Percentiles rank a stretch among this genome's conserved stretches.
Conservation (phyloP, 2,797 vertebrate genomes). For the Liparis tanakae region DNA sequence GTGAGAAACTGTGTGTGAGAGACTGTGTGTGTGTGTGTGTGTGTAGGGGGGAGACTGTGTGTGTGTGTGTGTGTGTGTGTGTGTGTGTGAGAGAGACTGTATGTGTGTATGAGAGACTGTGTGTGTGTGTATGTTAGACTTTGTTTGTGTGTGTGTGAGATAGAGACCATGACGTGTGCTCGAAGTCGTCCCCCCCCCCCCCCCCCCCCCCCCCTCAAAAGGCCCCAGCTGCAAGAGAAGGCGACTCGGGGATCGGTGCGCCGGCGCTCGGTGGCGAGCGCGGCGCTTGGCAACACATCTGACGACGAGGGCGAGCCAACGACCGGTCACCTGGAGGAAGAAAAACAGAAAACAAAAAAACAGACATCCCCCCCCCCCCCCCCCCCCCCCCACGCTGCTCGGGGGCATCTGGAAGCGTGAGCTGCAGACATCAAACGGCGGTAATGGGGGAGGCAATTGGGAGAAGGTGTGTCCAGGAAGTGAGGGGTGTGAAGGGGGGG, state of each 20-base stretch:
- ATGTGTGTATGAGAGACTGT: too few species aligned
- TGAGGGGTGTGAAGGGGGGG: conserved; percentile 76
- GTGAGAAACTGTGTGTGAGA: too few species aligned
- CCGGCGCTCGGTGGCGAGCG: too few species aligned
- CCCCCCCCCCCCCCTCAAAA: not conserved
- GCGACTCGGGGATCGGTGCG: conserved; percentile 13
- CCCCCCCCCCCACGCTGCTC: conserved; percentile 77
- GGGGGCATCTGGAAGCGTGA: conserved; percentile 81
- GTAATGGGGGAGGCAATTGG: conserved; percentile 84
- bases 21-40: too few species aligned
- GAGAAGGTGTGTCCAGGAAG: conserved; percentile 85
- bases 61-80: too few species aligned
- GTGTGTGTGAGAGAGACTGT: too few species aligned
- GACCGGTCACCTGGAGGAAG: conserved; percentile 76
- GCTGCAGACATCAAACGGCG: conserved; percentile 81
- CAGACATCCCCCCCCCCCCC: conserved; percentile 78
- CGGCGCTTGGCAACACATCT: conserved; percentile 69
- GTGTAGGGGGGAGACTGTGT: too few species aligned
- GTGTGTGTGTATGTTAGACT: too few species aligned
- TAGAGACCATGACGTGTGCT: conserved; percentile 68
- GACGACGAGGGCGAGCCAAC: conserved; percentile 70
- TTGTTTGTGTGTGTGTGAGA: too few species aligned
- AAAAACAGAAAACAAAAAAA: conserved; percentile 38
- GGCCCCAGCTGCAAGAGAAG: conserved; percentile 71
- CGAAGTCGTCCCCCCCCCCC: conserved; percentile 10